Evolutionary conservation across 92 coral and sea anemone genomes (phyloP), one percentile per base, ranked within the genome.

Genomic region (Meandrina meandrites): DNA sequence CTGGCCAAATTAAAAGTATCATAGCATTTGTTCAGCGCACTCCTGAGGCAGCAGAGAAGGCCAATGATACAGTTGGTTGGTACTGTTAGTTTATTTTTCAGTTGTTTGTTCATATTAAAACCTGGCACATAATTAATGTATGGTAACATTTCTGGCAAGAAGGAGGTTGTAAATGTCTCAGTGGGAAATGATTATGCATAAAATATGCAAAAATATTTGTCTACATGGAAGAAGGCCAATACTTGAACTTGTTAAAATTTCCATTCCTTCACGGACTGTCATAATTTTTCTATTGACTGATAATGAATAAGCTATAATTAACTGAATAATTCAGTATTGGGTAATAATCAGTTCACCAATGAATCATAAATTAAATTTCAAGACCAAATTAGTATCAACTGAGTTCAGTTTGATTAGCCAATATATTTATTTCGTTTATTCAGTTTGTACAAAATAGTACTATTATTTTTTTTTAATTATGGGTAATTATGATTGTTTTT

Each of bases 1-100:
- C 89, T n/a, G 90, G 87, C 8, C 98, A 93, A 73, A 78, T 94
- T 7, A 74, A 84, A 54, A 58, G 37, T 27, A 75, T 97, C 51
- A 87, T 60, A 56, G 98, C 93, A 30, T 86, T 81, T 81, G 98
- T 97, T 42, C 95, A 94, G 78, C 91, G 99, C 83, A 86, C 93
- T 79, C 91, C 93, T 9, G 96, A 91, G 66, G 98, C 98, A 22
- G 97, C 94, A 0, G 51, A 75, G 72, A 91, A 91, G 82, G 93
- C 89, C 53, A 87, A 83, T 53, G 96, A 93, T 28, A 87, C 87
- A 57, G 68, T 91, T 18, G 92, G 91, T 87, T 91, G 77, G 86
- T 81, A 0, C 30, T 40, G 40, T 13, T 4, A 75, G 6, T 66
- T n/a, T 45, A 45, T 45, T 48, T 48, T 8, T 9, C 2, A 40